These are phyloP conservation scores for Campylorhamphus procurvoides DNA, from an alignment of 2,113 vertebrate species.

Conservation along the genomic window DNA sequence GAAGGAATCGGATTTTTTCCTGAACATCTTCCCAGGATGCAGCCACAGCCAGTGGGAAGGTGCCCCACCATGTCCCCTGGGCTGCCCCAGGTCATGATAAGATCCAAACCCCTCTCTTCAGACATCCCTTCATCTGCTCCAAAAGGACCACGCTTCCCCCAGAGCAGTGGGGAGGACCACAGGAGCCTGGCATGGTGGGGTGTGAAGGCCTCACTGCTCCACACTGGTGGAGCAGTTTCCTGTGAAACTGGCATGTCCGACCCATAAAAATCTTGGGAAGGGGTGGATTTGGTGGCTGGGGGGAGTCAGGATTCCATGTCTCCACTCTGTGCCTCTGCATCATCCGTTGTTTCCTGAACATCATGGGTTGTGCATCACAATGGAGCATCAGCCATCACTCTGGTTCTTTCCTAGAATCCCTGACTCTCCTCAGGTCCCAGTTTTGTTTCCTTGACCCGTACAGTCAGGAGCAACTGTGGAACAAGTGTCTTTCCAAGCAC, in stretches of 20 bases:
- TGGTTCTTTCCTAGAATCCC: neutral
- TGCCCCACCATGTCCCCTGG: neutral
- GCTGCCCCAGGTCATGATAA: neutral
- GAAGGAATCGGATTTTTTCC: neutral
- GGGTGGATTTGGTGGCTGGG: fast-evolving
- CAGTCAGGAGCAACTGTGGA: neutral
- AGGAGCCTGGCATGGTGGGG: fast-evolving
- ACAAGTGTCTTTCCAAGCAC: neutral
- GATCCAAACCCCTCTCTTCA: neutral
- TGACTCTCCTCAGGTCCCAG: fast-evolving
- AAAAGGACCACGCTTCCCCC: fast-evolving
- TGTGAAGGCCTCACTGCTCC: too few species aligned
- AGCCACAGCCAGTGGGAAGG: neutral
- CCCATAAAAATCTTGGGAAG: neutral
- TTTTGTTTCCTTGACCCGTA: fast-evolving
- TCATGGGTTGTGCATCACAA: fast-evolving
- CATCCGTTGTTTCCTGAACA: neutral
- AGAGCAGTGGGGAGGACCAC: fast-evolving
- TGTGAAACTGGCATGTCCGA: neutral
- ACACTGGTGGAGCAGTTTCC: neutral
- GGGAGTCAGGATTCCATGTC: neutral
- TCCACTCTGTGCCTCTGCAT: fast-evolving
- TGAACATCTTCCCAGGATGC: neutral
- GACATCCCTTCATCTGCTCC: neutral
- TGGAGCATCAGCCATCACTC: fast-evolving